Conservation (phyloP, 2,113 vertebrate genomes). For the Coturnix japonica region DNA sequence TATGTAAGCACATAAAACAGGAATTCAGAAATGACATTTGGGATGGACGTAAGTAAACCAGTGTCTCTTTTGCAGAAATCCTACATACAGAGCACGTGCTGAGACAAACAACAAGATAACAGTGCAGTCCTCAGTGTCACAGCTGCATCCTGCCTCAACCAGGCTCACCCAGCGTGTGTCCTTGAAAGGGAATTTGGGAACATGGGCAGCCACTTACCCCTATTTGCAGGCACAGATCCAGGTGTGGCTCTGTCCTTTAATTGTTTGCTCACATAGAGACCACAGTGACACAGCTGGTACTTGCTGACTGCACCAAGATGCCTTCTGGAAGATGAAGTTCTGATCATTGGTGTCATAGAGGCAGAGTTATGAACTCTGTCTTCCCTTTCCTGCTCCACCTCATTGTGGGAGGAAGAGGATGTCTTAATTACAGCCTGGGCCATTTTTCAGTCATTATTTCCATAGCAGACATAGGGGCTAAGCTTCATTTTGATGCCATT, state of each 20-base stretch:
- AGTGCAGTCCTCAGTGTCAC: accelerated
- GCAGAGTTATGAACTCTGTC: not conserved
- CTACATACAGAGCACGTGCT: not conserved
- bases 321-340: not conserved
- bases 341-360: conserved; percentile 6
- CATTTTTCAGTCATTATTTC: not conserved
- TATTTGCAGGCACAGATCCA: not conserved
- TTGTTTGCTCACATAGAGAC: accelerated
- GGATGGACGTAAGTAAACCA: not conserved
- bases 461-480: not conserved
- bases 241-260: not conserved
- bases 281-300: not conserved
- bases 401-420: not conserved
- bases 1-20: not conserved
- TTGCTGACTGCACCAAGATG: not conserved
- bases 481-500: conserved; percentile 6
- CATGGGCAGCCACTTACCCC: accelerated
- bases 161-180: accelerated
- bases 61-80: not conserved
- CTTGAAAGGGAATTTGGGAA: not conserved
- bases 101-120: accelerated
- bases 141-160: not conserved
- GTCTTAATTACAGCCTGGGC: not conserved
- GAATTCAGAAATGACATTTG: not conserved
- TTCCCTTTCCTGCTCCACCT: not conserved